A percentile compares a stretch with the other conserved stretches of the same genome.
These are phyloP conservation scores for Monomorium pharaonis DNA, from an alignment of 1,140 invertebrate species.

Conservation along the genomic window DNA sequence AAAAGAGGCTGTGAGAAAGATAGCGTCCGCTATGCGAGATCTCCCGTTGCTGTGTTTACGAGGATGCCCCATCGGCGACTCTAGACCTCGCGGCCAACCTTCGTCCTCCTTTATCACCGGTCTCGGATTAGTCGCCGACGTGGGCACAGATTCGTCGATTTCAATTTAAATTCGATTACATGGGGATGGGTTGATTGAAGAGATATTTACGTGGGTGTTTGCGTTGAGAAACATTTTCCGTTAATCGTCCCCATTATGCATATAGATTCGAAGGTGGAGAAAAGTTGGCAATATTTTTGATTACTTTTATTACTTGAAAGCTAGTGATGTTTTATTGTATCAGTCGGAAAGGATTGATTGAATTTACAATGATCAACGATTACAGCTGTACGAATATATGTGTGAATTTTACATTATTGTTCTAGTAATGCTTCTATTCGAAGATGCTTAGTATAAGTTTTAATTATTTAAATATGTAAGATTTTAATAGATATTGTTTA, in stretches of 20 bases:
- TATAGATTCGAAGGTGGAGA: neutral
- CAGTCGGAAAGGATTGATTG: neutral
- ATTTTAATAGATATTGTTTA: neutral
- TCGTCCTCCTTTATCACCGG: conserved; percentile 80
- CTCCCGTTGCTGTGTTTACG: conserved; percentile 69
- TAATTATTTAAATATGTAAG: neutral
- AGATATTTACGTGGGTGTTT: neutral
- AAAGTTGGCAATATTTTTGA: neutral
- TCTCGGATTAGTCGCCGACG: conserved; percentile 64
- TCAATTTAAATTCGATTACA: conserved; percentile 28
- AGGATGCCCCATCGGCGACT: conserved; percentile 63
- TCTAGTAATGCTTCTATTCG: neutral
- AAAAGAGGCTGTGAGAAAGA: conserved; percentile 82
- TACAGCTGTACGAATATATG: no score
- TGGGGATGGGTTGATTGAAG: neutral
- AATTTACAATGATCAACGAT: neutral
- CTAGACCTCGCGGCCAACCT: conserved; percentile 68
- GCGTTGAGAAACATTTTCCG: neutral
- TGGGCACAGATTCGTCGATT: neutral
- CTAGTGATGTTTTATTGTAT: neutral
- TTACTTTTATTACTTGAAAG: neutral
- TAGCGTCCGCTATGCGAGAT: conserved; percentile 67
- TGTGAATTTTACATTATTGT: neutral
- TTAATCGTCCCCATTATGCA: conserved; percentile 2
- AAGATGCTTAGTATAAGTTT: neutral